Evolutionary conservation across 2,888 invertebrate species (phyloP), one percentile per base, ranked within the genome.

Genomic region (Melipona beecheii): DNA sequence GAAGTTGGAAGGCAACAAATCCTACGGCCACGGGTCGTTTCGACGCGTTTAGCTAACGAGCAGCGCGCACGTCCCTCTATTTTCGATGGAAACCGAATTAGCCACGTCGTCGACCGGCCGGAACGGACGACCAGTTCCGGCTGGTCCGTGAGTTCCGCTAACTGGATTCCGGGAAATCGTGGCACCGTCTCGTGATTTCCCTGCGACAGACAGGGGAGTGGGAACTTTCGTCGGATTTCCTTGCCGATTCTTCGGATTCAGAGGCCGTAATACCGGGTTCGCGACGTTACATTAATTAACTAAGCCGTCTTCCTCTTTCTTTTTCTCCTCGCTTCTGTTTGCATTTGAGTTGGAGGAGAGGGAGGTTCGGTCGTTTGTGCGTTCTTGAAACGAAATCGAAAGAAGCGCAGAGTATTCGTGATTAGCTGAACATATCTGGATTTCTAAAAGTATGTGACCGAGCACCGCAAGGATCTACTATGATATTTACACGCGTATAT

Each of bases 1-100:
- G 78, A 89, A 89, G 86, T 89, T 89, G 78, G 79, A 73, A 69
- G 50, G 62, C 72, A 86, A 78, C 76, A 80, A 70, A 50, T 9
- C 58, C 74, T 21, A 65, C 66, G 69, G 69, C 43, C 49, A 56
- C 72, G 43, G 43, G 83, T 78, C 85, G 78, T 80, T 84, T 72
- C 80, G 75, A 54, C 81, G 65, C 83, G 85, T 74, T 83, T 85
- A 82, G 84, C 79, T 90, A 89, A 90, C 87, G 88, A 89, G 88
- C 87, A 62, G 66, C 71, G 80, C 56, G 75, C 77, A 66, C 76
- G 68, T 65, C 78, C 68, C 60, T 77, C 83, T 87, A 83, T 79
- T 88, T 88, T 89, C 88, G 79, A 89, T 88, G 88, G 73, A 86
- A 88, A 87, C 87, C 74, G 82, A 86, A 82, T 88, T 88, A 85